Percentiles rank a stretch among this genome's conserved stretches.
These are phyloP conservation scores for Oriolus oriolus DNA, from an alignment of 2,113 vertebrate species.

Conservation along the genomic window DNA sequence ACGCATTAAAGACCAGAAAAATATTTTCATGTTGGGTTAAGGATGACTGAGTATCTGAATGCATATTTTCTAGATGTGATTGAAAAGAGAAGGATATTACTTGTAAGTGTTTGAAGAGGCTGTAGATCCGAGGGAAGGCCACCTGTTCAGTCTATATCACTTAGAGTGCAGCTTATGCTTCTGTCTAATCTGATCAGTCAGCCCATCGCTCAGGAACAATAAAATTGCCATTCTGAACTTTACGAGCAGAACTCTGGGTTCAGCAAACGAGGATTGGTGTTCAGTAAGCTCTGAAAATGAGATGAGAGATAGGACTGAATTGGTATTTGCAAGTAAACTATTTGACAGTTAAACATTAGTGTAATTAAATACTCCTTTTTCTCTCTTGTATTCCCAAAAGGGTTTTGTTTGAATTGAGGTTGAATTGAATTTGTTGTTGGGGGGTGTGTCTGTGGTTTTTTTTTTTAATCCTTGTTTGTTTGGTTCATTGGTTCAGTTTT, in stretches of 20 bases:
- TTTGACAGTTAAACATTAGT: not conserved
- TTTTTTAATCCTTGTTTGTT: not conserved
- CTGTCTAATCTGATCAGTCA: constrained; percentile 19
- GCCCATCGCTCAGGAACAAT: not conserved
- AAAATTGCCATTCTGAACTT: not conserved
- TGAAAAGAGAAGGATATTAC: not conserved
- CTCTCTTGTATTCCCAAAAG: not conserved
- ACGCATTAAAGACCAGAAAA: not conserved
- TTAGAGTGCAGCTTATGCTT: not conserved
- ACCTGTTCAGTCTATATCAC: not conserved
- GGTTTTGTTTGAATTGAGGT: not conserved
- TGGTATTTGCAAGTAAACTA: not conserved
- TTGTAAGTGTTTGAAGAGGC: not conserved
- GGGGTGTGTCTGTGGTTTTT: not conserved
- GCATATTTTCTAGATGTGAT: not conserved
- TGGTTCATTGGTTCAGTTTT: not conserved
- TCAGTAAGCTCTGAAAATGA: not conserved
- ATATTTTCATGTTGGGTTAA: not conserved
- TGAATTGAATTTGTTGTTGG: not conserved
- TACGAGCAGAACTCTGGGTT: not conserved
- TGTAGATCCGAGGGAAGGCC: not conserved
- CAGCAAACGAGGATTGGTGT: not conserved
- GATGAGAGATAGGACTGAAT: not conserved
- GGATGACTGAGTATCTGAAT: not conserved
- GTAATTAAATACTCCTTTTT: not conserved